Evolutionary conservation across 2,797 vertebrate species (phyloP), one percentile per base, ranked within the genome.

Genomic region (Brotogeris chrysoptera): DNA sequence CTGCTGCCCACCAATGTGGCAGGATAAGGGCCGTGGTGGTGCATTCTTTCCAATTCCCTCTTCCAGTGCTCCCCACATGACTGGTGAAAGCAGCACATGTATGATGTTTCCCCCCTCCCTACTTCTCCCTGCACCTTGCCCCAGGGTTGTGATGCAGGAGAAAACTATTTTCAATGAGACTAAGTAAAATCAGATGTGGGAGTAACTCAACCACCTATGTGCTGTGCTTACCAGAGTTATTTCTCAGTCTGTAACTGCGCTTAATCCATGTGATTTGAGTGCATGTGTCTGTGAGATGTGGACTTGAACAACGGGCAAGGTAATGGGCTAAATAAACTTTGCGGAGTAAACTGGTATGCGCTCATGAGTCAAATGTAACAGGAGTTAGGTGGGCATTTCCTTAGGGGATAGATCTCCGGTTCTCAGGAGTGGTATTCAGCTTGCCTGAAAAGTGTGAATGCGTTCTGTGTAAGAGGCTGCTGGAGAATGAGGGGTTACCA

Each of bases 401-500:
- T n/a, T 47, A 44, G 19, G 24, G 32, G 30, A 60, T n/a, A 74
- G 69, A 88, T 38, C 44, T 46, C 47, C 44, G 59, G 7, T 65
- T 90, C 82, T 82, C 53, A 55, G 66, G 52, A 88, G 46, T 9
- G 47, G 27, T 78, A 19, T 71, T 50, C 63, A 71, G 84, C 41
- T 86, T 78, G 72, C 80, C 72, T 74, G 69, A 20, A 25, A 88
- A 66, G 43, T 66, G 46, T 61, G 80, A 94, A 85, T 65, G 50
- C 5, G 55, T 38, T 38, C 60, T 39, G 36, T 21, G 61, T 46
- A 77, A 86, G 79, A 66, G 43, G 13, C 78, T 92, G 92, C 60
- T 84, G 81, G 57, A 86, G 92, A 95, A 76, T 53, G 46, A 84
- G 53, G 53, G 55, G 96, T 97, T 97, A 86, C 95, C 92, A 97